These are phyloP conservation scores for Tipula lateralis DNA, from an alignment of 2,888 invertebrate genomes.

Conservation along the genomic window DNA sequence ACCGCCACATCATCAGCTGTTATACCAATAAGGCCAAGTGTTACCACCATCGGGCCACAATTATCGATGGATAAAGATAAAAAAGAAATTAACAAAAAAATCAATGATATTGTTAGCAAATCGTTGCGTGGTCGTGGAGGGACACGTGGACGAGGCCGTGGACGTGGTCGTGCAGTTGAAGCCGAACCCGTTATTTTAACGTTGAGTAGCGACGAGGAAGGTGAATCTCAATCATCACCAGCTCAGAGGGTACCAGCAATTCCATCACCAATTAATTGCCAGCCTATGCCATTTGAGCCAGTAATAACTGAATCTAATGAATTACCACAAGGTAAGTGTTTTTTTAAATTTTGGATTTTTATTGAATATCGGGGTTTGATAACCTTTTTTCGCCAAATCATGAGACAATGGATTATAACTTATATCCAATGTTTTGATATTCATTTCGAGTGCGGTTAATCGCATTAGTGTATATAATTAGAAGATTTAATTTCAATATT, in stretches of 20 bases:
- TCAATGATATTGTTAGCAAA: not conserved
- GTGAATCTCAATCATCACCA: constrained; percentile 38
- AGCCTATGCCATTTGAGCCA: constrained; percentile 42
- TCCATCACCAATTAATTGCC: not conserved
- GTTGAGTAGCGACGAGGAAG: constrained; percentile 67
- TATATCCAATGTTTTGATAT: no score
- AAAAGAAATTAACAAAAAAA: not conserved
- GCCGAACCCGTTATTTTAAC: constrained; percentile 64
- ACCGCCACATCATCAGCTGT: not conserved
- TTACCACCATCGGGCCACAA: not conserved
- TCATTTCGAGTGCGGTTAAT: no score
- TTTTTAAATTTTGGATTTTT: not conserved
- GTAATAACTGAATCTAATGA: constrained; percentile 42
- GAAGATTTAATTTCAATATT: no score
- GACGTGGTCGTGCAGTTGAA: constrained; percentile 52
- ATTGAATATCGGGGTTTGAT: no score
- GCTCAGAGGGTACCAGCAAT: not conserved
- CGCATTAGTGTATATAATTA: no score
- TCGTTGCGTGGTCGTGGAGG: constrained; percentile 33
- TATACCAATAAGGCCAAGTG: not conserved
- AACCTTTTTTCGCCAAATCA: no score
- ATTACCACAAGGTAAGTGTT: constrained; percentile 15
- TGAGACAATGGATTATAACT: no score
- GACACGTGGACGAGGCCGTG: constrained; percentile 37
- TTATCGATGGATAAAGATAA: not conserved